Conservation (phyloP, 2,888 invertebrate species). For the Acrobasis suavella region DNA sequence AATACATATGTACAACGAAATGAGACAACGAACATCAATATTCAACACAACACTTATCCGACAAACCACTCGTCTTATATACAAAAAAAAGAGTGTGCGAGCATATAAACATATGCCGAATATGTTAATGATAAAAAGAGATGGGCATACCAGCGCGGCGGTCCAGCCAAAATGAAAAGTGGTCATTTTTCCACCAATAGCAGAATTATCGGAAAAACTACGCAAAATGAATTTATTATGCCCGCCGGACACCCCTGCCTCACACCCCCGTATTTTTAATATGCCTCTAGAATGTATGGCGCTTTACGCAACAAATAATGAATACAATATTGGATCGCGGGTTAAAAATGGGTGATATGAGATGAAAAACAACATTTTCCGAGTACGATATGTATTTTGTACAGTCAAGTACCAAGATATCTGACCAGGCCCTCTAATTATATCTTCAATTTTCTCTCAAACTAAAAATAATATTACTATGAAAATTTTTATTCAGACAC, state of each 20-base stretch:
- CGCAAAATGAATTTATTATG: constrained; percentile 78
- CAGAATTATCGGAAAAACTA: constrained; percentile 80
- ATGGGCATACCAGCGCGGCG: constrained; percentile 7
- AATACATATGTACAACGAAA: background rate
- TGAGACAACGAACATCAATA: constrained; percentile 9
- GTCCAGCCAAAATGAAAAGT: constrained; percentile 39
- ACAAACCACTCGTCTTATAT: constrained; percentile 7
- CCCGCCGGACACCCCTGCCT: constrained; percentile 49
- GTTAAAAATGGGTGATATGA: constrained; percentile 3
- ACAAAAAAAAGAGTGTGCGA: constrained; percentile 19
- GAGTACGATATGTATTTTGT: no score
- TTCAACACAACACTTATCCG: constrained; percentile 5
- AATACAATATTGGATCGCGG: constrained; percentile 10
- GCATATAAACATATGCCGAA: constrained; percentile 5
- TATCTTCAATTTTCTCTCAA: no score
- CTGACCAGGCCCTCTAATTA: no score
- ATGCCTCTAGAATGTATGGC: constrained; percentile 10
- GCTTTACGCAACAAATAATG: constrained; percentile 17
- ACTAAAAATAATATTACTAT: no score
- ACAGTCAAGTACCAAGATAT: no score
- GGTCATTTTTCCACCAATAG: constrained; percentile 80
- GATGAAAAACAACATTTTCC: background rate
- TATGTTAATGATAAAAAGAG: constrained; percentile 24
- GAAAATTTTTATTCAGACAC: no score
- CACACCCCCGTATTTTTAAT: constrained; percentile 50